Percentiles rank a stretch among this genome's conserved stretches.
These are phyloP conservation scores for Cataglyphis albicans DNA, from an alignment of 2,888 invertebrate species.

Conservation along the genomic window DNA sequence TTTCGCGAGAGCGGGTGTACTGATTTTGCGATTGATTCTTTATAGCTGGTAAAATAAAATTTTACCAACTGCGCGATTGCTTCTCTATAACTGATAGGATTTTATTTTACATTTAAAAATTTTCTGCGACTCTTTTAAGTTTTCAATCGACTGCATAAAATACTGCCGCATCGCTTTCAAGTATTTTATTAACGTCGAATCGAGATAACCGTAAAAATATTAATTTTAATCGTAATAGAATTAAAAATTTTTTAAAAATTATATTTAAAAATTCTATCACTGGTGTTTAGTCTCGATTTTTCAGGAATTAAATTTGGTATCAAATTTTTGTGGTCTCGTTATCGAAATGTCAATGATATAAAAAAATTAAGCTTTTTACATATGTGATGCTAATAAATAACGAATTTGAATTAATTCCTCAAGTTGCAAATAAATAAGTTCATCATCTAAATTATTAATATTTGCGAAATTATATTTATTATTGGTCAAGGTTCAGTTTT, in stretches of 20 bases:
- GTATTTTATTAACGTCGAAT: conserved; percentile 13
- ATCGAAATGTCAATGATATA: neutral
- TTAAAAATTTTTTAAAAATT: neutral
- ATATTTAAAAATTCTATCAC: neutral
- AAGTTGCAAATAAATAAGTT: neutral
- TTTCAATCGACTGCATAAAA: neutral
- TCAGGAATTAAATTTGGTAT: no score
- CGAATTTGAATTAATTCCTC: no score
- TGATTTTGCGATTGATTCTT: conserved; percentile 68
- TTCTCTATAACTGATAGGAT: conserved; percentile 57
- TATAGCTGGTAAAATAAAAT: conserved; percentile 42
- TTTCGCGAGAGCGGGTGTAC: neutral
- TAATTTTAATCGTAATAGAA: neutral
- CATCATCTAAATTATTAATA: neutral
- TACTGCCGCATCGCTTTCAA: conserved; percentile 5
- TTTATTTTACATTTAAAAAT: conserved; percentile 27
- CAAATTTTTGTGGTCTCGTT: neutral
- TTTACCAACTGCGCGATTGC: conserved; percentile 58
- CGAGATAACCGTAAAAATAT: neutral
- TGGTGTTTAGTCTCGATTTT: neutral
- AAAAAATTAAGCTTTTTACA: neutral
- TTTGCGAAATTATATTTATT: neutral
- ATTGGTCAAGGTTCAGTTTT: neutral
- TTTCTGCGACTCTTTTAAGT: neutral
- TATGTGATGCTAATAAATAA: no score